phyloP scores from a whole-genome alignment of 2,888 invertebrate species.

The Tholera decimalis region DNA sequence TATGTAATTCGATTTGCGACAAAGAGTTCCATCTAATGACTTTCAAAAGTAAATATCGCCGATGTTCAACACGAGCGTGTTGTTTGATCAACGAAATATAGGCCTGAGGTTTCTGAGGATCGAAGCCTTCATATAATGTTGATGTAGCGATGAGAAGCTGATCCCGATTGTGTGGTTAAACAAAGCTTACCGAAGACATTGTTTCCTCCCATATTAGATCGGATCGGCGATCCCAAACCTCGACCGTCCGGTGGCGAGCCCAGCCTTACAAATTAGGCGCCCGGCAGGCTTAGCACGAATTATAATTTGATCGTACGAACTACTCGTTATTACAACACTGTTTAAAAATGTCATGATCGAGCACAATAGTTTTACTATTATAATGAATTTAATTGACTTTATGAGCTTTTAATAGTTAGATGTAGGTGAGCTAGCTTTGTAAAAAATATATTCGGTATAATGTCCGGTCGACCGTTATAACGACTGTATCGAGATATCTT shows the following conservation, averaged over 20 bases:
- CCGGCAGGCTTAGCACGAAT: slow-evolving; percentile 18
- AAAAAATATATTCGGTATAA: background rate
- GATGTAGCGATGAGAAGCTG: slow-evolving; percentile 17
- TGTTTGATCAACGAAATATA: slow-evolving; percentile 20
- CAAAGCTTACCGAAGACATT: slow-evolving; percentile 34
- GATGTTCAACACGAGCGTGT: no score
- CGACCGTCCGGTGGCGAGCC: slow-evolving; percentile 34
- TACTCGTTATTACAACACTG: slow-evolving; percentile 19
- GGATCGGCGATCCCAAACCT: slow-evolving; percentile 34
- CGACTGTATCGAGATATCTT: slow-evolving; percentile 17
- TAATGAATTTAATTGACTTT: slow-evolving; percentile 51
- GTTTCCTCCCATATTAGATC: slow-evolving; percentile 30
- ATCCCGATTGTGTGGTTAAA: slow-evolving; percentile 28
- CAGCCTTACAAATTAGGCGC: slow-evolving; percentile 33
- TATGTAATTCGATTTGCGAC: no score
- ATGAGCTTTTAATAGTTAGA: slow-evolving; percentile 31
- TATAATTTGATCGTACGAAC: slow-evolving; percentile 36
- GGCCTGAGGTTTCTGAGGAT: slow-evolving; percentile 12
- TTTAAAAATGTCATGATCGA: slow-evolving; percentile 23
- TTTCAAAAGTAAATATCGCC: no score
- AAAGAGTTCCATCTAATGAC: no score
- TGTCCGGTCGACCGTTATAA: slow-evolving; percentile 4
- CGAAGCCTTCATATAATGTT: slow-evolving; percentile 23
- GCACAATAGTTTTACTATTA: slow-evolving; percentile 27
- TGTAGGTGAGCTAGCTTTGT: background rate